phyloP scores from a whole-genome alignment of 2,888 invertebrate species.

The Caenorhabditis japonica region DNA sequence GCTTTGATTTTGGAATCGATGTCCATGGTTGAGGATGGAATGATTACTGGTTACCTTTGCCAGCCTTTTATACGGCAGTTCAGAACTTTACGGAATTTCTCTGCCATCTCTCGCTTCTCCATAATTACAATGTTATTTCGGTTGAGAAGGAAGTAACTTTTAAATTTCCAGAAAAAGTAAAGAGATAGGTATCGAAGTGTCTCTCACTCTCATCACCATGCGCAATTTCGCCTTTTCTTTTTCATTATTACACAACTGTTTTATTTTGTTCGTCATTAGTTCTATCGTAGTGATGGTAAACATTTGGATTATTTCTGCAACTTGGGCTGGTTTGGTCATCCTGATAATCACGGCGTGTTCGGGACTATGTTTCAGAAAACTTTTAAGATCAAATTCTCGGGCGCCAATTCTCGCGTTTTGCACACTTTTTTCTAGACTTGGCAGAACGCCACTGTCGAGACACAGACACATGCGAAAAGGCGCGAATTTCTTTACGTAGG shows the following conservation, averaged over 20 bases:
- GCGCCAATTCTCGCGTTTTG: too few species aligned
- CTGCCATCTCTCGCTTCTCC: conserved; percentile 8
- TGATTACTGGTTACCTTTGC: conserved; percentile 19
- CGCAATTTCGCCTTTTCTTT: conserved; percentile 10
- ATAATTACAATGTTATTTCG: neutral
- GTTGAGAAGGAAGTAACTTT: conserved; percentile 22
- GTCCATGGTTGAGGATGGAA: conserved; percentile 48
- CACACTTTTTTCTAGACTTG: too few species aligned
- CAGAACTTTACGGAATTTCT: conserved; percentile 24
- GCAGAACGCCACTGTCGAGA: too few species aligned
- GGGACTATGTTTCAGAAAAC: too few species aligned
- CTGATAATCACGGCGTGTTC: too few species aligned
- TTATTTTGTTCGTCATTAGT: too few species aligned
- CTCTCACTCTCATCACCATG: conserved; percentile 8
- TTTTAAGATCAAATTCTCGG: too few species aligned
- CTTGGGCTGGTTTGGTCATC: too few species aligned
- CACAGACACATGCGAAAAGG: too few species aligned
- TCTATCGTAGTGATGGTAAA: too few species aligned
- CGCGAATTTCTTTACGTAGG: too few species aligned
- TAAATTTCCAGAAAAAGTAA: conserved; percentile 35
- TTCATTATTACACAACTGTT: conserved; percentile 25
- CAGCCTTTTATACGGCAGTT: conserved; percentile 30
- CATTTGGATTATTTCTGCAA: too few species aligned
- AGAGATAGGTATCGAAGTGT: conserved; percentile 31
- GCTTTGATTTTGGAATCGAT: conserved; percentile 68